Conservation (phyloP, 2,888 invertebrate species). For the Andrena flavipes region DNA sequence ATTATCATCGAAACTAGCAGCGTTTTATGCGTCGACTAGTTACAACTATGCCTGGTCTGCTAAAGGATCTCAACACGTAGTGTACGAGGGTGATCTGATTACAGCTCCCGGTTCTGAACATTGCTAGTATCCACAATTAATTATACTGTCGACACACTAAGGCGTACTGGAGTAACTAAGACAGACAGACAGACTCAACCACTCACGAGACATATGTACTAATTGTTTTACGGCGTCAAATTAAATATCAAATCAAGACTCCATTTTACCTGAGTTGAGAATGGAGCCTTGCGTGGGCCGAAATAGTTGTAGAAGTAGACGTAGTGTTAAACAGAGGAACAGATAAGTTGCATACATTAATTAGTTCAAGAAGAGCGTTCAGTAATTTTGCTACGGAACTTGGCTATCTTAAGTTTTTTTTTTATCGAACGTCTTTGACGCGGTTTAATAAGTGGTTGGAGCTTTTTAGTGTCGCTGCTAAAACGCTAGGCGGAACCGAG, state of each 20-base stretch:
- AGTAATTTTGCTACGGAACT: slow-evolving; percentile 64
- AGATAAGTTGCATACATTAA: slow-evolving; percentile 75
- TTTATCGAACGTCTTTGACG: slow-evolving; percentile 56
- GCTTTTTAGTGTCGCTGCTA: slow-evolving; percentile 77
- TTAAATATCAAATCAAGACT: slow-evolving; percentile 86
- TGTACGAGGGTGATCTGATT: neutral
- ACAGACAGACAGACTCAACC: slow-evolving; percentile 82
- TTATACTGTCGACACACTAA: slow-evolving; percentile 62
- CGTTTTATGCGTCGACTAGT: slow-evolving; percentile 17
- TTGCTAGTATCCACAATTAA: slow-evolving; percentile 43
- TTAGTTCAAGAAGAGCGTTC: slow-evolving; percentile 50
- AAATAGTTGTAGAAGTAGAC: slow-evolving; percentile 85
- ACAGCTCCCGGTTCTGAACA: slow-evolving; percentile 62
- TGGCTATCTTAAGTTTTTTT: slow-evolving; percentile 54
- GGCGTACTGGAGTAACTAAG: slow-evolving; percentile 70
- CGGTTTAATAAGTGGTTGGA: slow-evolving; percentile 77
- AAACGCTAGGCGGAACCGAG: slow-evolving; percentile 75
- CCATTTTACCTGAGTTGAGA: slow-evolving; percentile 92
- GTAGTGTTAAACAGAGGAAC: slow-evolving; percentile 83
- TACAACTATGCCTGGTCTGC: slow-evolving; percentile 3
- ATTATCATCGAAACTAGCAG: too few species aligned
- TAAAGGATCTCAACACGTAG: neutral
- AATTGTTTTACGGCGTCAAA: slow-evolving; percentile 77
- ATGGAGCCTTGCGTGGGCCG: slow-evolving; percentile 92
- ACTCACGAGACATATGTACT: slow-evolving; percentile 82